phyloP scores from a whole-genome alignment of 2,888 invertebrate genomes.

The Vesta saturnalis region DNA sequence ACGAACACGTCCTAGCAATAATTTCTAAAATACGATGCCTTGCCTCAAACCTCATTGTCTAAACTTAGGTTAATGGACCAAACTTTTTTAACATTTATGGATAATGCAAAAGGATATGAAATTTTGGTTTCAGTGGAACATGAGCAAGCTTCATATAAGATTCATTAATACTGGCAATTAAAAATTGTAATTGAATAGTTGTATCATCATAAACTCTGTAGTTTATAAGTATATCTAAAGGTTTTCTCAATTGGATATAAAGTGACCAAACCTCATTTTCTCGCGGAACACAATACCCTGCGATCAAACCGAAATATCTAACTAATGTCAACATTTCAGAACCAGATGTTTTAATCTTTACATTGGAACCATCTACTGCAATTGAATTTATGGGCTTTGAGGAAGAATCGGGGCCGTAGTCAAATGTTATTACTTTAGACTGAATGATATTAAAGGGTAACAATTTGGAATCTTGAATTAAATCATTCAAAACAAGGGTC shows the following conservation, averaged over 20 bases:
- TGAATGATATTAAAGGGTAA: neutral
- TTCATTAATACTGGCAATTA: no score
- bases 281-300: neutral
- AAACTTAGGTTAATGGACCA: slow-evolving; percentile 28
- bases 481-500: neutral
- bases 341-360: neutral
- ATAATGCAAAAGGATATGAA: slow-evolving; percentile 39
- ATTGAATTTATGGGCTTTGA: neutral
- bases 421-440: neutral
- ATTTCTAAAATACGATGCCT: slow-evolving; percentile 36
- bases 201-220: no score
- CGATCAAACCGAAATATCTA: neutral
- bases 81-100: slow-evolving; percentile 29
- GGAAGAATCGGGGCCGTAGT: neutral
- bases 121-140: slow-evolving; percentile 35
- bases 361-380: neutral
- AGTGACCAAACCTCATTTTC: no score
- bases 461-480: neutral
- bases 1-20: neutral
- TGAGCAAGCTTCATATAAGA: no score
- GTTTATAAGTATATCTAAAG: no score
- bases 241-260: no score
- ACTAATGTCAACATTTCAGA: slow-evolving; percentile 10
- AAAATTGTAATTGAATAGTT: no score
- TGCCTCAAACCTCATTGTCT: slow-evolving; percentile 32